Base-by-base conservation (phyloP, 64 coral and sea anemone species). In the Hydrozoanthus tunicans region DNA sequence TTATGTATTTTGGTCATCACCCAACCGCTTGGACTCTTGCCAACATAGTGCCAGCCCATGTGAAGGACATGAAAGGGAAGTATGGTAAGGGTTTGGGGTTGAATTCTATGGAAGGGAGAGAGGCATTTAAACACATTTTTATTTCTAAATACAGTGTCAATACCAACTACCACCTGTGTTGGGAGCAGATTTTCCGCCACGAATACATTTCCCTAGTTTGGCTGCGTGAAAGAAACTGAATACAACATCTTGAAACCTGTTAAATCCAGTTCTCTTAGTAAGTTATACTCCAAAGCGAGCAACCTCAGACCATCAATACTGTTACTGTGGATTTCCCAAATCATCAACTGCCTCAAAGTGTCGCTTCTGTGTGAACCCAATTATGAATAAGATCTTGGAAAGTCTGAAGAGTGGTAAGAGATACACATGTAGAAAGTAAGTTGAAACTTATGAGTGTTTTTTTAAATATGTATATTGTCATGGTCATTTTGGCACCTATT, bases 281-380 rank as follows among this genome's bases (percentile, higher is more conserved):
- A 81, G 55, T 55, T 81, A 81, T 32, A 58, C 58, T 7, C 79
- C 79, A 58, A 81, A 81, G 79, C 79, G 59, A 81, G 79, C 79
- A 3, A 59, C 59, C 58, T 81, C 79, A 20, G 59, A 81, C 59
- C 8, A 58, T 81, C 4, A 81, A 59, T 81, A 25, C 79, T 81
- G 54, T 81, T 81, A 81, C 51, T 81, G 79, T 55, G 56, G 79
- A 24, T 81, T 26, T 55, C 79, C 79, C 79, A 81, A 81, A 81
- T 24, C 79, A 24, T 32, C 79, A 58, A 32, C 79, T 62, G 23
- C 55, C 59, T 17, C 58, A 81, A 59, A 81, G 12, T 81, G 79
- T 11, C 17, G 58, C 53, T 81, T 81, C 55, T 81, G 54, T 81
- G 56, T 12, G 25, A 26, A 81, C 55, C 15, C 59, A 32, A 10